Evolutionary conservation across 2,888 invertebrate genomes (phyloP).

Genomic region (Campaea margaritaria): DNA sequence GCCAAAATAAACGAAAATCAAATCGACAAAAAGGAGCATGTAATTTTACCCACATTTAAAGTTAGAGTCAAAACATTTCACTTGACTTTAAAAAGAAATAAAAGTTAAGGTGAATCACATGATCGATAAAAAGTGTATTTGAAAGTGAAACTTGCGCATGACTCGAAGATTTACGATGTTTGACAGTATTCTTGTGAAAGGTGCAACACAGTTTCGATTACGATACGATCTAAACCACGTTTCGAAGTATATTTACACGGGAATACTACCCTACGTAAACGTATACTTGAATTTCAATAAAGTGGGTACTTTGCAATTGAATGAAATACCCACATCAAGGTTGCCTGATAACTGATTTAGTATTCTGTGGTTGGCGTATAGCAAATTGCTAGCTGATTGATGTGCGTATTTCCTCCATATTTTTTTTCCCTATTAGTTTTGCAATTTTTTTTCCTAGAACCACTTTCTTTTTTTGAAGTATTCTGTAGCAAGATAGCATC

Average conservation of each 20-base stretch:
- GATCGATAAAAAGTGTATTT: constrained; percentile 43
- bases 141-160: constrained; percentile 43
- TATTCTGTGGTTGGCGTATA: too few relatives aligned
- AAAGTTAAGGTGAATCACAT: constrained; percentile 40
- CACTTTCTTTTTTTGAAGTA: too few relatives aligned
- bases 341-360: too few relatives aligned
- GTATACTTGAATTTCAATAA: too few relatives aligned
- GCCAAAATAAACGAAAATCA: too few relatives aligned
- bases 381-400: neutral
- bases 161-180: constrained; percentile 38
- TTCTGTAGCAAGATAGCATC: too few relatives aligned
- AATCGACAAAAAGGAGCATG: too few relatives aligned
- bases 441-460: too few relatives aligned
- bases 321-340: too few relatives aligned
- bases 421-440: too few relatives aligned
- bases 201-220: neutral
- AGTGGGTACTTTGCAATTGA: too few relatives aligned
- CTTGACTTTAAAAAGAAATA: constrained; percentile 37
- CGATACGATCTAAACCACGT: constrained; percentile 1
- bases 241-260: neutral
- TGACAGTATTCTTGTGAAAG: constrained; percentile 33
- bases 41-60: too few relatives aligned
- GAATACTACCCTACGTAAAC: neutral
- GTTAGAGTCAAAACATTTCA: constrained; percentile 24
- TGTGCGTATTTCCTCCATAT: neutral